Percentiles rank a stretch among this genome's conserved stretches.
phyloP scores from a whole-genome alignment of 1,140 invertebrate species.

The Caenorhabditis elegans region WBcel235 BX284606.5:4219001-4219500 shows the following conservation, averaged over 20 bases:
- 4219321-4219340: too few relatives aligned
- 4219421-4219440: too few relatives aligned
- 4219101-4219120: too few relatives aligned
- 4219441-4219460: not conserved
- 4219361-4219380: not conserved
- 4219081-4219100: not conserved
- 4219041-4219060: not conserved
- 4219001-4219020: not conserved
- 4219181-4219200: not conserved
- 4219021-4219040: not conserved
- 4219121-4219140: too few relatives aligned
- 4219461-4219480: not conserved
- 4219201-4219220: not conserved
- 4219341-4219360: not conserved
- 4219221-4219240: not conserved
- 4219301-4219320: not conserved
- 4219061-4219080: not conserved
- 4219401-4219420: not conserved
- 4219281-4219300: not conserved
- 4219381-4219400: slow-evolving; percentile 16
- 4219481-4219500: too few relatives aligned
- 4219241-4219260: not conserved
- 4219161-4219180: too few relatives aligned
- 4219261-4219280: not conserved
- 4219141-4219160: too few relatives aligned